Conservation (phyloP, 2,888 invertebrate genomes). For the Drosophila mayaguana region DNA sequence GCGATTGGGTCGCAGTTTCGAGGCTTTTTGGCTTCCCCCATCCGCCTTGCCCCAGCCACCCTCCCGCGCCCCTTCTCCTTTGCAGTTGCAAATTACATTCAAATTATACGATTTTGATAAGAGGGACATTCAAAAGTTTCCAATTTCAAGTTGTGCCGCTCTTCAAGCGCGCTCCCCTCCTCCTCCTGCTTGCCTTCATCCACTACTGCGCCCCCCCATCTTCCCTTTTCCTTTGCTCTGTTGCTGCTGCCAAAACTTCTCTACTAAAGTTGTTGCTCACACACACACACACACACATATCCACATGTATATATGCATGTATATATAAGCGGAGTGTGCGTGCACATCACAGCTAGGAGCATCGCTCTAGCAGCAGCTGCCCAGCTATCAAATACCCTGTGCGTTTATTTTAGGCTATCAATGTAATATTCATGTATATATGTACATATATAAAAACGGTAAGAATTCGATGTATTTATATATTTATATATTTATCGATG, state of each 20-base stretch:
- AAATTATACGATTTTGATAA: slow-evolving; percentile 84
- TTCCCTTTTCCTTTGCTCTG: slow-evolving; percentile 8
- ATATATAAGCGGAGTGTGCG: slow-evolving; percentile 35
- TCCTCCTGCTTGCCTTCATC: not conserved
- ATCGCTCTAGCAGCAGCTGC: not conserved
- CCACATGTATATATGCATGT: slow-evolving; percentile 2
- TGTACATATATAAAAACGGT: not conserved
- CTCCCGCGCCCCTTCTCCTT: slow-evolving; percentile 46
- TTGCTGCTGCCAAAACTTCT: slow-evolving; percentile 54
- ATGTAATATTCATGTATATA: no score
- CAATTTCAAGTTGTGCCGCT: slow-evolving; percentile 83
- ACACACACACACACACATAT: slow-evolving; percentile 15
- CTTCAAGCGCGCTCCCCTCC: slow-evolving; percentile 54
- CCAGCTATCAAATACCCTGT: slow-evolving; percentile 2
- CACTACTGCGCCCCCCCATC: not conserved
- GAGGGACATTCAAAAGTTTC: slow-evolving; percentile 84
- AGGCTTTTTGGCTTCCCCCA: not conserved
- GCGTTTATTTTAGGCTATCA: no score
- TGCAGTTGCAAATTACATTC: slow-evolving; percentile 84
- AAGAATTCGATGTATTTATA: not conserved
- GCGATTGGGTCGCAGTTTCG: slow-evolving; percentile 16
- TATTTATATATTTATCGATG: slow-evolving; percentile 1
- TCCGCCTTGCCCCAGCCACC: not conserved
- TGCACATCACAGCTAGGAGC: slow-evolving; percentile 19
- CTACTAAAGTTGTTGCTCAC: slow-evolving; percentile 60